phyloP scores from a whole-genome alignment of 1,140 invertebrate species.

The Homarus americanus region DNA sequence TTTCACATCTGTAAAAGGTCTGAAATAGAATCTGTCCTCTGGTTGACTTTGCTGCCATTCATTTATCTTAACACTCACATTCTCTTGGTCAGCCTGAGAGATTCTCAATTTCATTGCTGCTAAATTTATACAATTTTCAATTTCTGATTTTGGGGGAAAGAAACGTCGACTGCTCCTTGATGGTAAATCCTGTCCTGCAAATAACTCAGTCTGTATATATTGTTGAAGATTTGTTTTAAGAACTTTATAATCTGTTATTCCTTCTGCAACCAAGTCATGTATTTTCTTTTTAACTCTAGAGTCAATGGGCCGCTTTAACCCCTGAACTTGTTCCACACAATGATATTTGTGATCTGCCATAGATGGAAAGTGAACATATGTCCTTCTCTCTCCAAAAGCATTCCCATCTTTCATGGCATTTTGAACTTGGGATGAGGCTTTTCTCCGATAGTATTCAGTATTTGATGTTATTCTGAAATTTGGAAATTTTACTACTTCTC shows the following conservation, averaged over 20 bases:
- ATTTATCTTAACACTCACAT: neutral
- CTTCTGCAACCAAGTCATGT: conserved; percentile 11
- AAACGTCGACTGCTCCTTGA: neutral
- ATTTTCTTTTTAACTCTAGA: conserved; percentile 9
- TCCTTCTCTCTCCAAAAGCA: conserved; percentile 23
- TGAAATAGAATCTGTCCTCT: conserved; percentile 21
- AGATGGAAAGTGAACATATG: conserved; percentile 15
- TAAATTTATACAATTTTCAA: neutral
- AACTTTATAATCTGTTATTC: neutral
- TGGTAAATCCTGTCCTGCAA: conserved; percentile 18
- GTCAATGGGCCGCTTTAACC: neutral
- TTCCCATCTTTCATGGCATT: neutral
- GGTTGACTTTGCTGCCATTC: conserved; percentile 1
- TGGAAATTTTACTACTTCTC: conserved; percentile 24
- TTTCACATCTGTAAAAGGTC: neutral
- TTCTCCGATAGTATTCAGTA: conserved; percentile 18
- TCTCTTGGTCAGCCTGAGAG: conserved; percentile 3
- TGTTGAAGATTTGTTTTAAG: neutral
- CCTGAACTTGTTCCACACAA: neutral
- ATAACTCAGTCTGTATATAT: conserved; percentile 27
- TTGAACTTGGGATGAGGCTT: neutral
- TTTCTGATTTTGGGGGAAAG: conserved; percentile 4
- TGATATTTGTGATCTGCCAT: neutral
- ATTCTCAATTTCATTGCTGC: neutral
- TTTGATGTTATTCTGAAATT: conserved; percentile 14